Conservation (phyloP, 2,113 vertebrate species). For the Nematolebias whitei region DNA sequence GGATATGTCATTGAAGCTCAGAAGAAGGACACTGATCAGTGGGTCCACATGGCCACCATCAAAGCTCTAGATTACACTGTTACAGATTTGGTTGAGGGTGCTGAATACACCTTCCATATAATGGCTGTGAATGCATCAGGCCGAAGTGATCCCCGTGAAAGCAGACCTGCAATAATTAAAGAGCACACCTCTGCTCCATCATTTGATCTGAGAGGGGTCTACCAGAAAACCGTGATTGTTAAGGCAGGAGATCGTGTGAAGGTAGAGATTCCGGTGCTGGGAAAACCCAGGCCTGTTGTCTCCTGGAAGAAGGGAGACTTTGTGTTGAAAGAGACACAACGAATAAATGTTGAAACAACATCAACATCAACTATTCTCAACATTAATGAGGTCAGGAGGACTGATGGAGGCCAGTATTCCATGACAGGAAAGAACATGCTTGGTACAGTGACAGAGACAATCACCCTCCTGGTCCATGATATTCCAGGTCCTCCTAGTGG, state of each 20-base stretch:
- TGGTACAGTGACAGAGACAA: conserved; percentile 89
- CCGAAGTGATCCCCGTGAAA: conserved; percentile 94
- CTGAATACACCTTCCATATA: conserved; percentile 95
- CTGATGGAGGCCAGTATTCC: conserved; percentile 89
- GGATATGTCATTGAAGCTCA: conserved; percentile 98
- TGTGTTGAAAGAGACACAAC: conserved; percentile 91
- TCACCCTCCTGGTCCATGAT: conserved; percentile 93
- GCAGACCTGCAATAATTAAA: conserved; percentile 90
- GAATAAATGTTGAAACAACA: conserved; percentile 93
- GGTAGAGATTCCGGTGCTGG: conserved; percentile 95
- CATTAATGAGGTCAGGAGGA: conserved; percentile 89
- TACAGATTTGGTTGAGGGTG: conserved; percentile 89
- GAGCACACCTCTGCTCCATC: conserved; percentile 91
- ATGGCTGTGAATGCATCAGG: conserved; percentile 97
- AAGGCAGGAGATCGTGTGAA: conserved; percentile 96
- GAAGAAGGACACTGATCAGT: conserved; percentile 91
- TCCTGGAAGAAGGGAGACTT: conserved; percentile 93
- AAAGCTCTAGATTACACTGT: conserved; percentile 91
- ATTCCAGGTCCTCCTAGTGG: conserved; percentile 95
- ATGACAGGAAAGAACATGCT: conserved; percentile 92
- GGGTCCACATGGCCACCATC: conserved; percentile 89
- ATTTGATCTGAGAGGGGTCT: conserved; percentile 91
- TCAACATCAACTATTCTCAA: conserved; percentile 92
- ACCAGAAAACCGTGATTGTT: conserved; percentile 93
- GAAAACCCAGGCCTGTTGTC: conserved; percentile 91